phyloP scores from a whole-genome alignment of 1,140 invertebrate species.

The Matsumurasca onukii region DNA sequence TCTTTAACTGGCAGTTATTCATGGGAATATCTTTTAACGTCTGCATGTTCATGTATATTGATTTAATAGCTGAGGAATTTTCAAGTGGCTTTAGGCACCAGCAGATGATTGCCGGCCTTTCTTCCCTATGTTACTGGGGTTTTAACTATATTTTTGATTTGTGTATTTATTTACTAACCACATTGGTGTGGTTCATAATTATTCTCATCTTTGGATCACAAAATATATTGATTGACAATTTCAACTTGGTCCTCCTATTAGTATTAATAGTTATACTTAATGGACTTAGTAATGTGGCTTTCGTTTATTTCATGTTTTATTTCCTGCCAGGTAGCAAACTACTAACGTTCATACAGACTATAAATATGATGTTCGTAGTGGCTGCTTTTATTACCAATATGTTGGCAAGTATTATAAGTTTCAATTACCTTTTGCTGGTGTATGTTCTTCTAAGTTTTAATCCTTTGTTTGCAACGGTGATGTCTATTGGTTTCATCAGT shows the following conservation, averaged over 20 bases:
- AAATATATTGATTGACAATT: background rate
- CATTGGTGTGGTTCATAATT: background rate
- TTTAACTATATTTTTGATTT: background rate
- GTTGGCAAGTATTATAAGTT: constrained; percentile 11
- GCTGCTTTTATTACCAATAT: background rate
- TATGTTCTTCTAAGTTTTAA: constrained; percentile 5
- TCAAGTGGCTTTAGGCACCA: background rate
- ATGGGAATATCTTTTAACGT: too few relatives aligned
- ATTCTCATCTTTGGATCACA: constrained; percentile 25
- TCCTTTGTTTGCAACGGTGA: background rate
- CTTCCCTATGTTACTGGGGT: background rate
- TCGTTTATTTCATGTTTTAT: constrained; percentile 38
- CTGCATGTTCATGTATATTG: too few relatives aligned
- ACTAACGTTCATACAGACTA: background rate
- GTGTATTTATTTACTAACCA: background rate
- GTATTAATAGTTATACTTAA: constrained; percentile 34
- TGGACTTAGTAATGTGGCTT: constrained; percentile 35
- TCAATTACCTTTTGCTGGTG: constrained; percentile 29
- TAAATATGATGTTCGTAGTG: background rate
- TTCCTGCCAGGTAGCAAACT: constrained; percentile 37
- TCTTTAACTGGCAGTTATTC: too few relatives aligned
- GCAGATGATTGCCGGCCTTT: background rate
- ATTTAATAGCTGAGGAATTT: background rate
- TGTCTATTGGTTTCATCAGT: background rate
- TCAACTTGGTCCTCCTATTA: constrained; percentile 28